These are phyloP conservation scores for Irena cyanogastra DNA, from an alignment of 2,113 vertebrate species.

Conservation along the genomic window DNA sequence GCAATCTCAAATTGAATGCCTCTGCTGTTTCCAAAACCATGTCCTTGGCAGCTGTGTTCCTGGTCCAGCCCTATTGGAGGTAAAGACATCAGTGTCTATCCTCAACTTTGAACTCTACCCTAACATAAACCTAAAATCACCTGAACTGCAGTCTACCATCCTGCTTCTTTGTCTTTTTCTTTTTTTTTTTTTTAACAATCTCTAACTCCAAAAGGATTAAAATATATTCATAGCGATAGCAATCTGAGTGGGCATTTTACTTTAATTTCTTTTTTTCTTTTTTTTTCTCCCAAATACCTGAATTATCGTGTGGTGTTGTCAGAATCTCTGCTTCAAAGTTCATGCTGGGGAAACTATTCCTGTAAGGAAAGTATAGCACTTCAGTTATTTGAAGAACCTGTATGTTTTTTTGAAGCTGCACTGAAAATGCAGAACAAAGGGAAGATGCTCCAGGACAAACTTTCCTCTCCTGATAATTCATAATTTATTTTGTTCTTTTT, in stretches of 20 bases:
- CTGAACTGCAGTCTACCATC: neutral
- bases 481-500: neutral
- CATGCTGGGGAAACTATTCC: conserved; percentile 53
- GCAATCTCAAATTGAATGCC: neutral
- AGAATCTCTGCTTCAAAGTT: conserved; percentile 63
- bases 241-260: neutral
- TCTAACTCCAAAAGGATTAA: neutral
- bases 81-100: neutral
- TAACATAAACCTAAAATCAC: neutral
- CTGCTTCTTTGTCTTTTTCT: neutral
- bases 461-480: neutral
- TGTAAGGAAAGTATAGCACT: conserved; percentile 51
- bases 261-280: neutral
- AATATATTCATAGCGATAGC: neutral
- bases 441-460: neutral
- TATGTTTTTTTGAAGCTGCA: neutral
- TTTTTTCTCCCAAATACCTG: conserved; percentile 40
- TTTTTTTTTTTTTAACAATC: neutral
- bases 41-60: neutral
- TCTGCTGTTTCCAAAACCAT: neutral
- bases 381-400: conserved; percentile 44
- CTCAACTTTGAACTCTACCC: neutral
- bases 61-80: neutral
- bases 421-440: conserved; percentile 2
- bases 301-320: conserved; percentile 45